Conservation (phyloP, 2,113 vertebrate genomes). For the Proterorhinus semilunaris region DNA sequence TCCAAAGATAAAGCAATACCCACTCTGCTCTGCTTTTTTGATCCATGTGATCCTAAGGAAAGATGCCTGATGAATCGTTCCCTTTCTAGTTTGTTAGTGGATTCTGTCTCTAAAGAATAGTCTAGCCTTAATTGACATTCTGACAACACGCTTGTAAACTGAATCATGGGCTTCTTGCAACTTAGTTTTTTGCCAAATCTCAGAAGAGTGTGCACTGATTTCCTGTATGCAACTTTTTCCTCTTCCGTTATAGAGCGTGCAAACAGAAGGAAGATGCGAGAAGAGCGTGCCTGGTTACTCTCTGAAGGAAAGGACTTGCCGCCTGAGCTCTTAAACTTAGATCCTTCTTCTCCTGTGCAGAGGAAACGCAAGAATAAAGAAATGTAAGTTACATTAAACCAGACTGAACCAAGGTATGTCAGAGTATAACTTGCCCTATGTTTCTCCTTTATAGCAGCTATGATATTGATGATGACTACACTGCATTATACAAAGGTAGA, state of each 20-base stretch:
- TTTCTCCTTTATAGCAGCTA: slow-evolving; percentile 77
- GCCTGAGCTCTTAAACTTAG: slow-evolving; percentile 88
- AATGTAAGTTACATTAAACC: slow-evolving; percentile 78
- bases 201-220: slow-evolving; percentile 2
- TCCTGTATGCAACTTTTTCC: slow-evolving; percentile 3
- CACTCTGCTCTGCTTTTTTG: slow-evolving; percentile 58
- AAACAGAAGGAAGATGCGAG: slow-evolving; percentile 89
- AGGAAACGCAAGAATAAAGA: slow-evolving; percentile 84
- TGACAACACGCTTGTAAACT: slow-evolving; percentile 19
- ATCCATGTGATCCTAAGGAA: slow-evolving; percentile 58
- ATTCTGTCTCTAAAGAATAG: slow-evolving; percentile 8
- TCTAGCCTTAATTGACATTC: neutral
- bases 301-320: slow-evolving; percentile 93
- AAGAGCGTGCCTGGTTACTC: slow-evolving; percentile 90
- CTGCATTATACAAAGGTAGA: slow-evolving; percentile 94
- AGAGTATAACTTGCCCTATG: slow-evolving; percentile 5
- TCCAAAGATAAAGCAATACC: slow-evolving; percentile 64
- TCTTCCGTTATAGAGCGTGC: slow-evolving; percentile 81
- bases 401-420: neutral
- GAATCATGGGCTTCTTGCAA: slow-evolving; percentile 26
- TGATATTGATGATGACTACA: slow-evolving; percentile 95
- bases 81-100: slow-evolving; percentile 32
- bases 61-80: slow-evolving; percentile 51
- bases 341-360: slow-evolving; percentile 85
- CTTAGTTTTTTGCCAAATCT: slow-evolving; percentile 12